phyloP scores from a whole-genome alignment of 2,113 vertebrate species.

The Nothobranchius furzeri region DNA sequence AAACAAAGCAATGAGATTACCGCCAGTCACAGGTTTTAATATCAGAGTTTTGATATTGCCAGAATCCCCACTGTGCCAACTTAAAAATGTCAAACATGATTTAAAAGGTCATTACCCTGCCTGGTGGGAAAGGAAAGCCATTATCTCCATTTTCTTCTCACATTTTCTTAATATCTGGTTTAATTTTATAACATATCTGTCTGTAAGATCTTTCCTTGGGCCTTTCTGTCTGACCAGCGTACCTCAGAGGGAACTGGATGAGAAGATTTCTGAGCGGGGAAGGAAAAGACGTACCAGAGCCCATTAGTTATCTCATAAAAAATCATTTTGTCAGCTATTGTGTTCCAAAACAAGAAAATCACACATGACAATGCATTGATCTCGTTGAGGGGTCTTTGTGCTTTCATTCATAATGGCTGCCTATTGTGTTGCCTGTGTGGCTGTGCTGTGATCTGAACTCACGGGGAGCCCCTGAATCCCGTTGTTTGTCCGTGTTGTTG shows the following conservation, averaged over 20 bases:
- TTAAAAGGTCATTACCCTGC: conserved; percentile 89
- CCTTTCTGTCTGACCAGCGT: conserved; percentile 24
- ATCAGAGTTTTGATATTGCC: conserved; percentile 82
- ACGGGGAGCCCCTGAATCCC: conserved; percentile 46
- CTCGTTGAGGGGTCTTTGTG: conserved; percentile 52
- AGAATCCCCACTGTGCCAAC: conserved; percentile 78
- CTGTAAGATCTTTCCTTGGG: conserved; percentile 33
- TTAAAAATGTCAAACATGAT: conserved; percentile 91
- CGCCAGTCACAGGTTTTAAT: conserved; percentile 83
- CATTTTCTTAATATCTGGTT: conserved; percentile 49
- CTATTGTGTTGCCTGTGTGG: conserved; percentile 49
- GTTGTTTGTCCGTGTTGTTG: conserved; percentile 62
- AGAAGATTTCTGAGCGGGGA: conserved; percentile 14
- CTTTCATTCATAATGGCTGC: conserved; percentile 39
- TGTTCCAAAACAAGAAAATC: conserved; percentile 23
- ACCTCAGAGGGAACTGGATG: conserved; percentile 12
- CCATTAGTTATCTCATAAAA: conserved; percentile 38
- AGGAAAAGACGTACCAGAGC: conserved; percentile 18
- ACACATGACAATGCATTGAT: conserved; percentile 50
- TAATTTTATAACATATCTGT: conserved; percentile 59
- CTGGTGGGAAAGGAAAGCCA: conserved; percentile 49
- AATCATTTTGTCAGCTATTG: conserved; percentile 43
- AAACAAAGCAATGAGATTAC: conserved; percentile 89
- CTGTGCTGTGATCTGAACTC: conserved; percentile 60
- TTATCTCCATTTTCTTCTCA: conserved; percentile 30